A percentile compares a stretch with the other conserved stretches of the same genome.
phyloP scores from a whole-genome alignment of 2,797 vertebrate species.

The Anniella stebbinsi region DNA sequence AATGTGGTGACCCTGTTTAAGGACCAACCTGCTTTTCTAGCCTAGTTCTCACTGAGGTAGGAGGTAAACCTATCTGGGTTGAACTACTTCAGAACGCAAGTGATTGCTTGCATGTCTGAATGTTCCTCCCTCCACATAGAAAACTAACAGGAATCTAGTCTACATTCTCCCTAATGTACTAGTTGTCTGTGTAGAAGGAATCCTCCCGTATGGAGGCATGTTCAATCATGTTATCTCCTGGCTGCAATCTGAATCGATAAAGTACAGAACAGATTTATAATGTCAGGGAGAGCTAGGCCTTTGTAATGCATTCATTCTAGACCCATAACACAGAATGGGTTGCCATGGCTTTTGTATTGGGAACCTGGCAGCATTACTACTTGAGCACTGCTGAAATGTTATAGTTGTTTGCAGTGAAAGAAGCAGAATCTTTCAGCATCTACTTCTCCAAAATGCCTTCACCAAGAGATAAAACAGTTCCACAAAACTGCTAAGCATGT shows the following conservation, averaged over 20 bases:
- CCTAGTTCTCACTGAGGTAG: neutral
- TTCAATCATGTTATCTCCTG: neutral
- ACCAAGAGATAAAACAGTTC: neutral
- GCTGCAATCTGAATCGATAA: neutral
- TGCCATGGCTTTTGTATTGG: neutral
- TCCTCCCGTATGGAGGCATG: neutral
- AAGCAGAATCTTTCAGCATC: neutral
- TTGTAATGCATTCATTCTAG: neutral
- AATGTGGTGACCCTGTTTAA: neutral
- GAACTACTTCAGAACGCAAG: neutral
- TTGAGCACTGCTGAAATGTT: neutral
- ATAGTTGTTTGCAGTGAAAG: neutral
- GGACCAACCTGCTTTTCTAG: neutral
- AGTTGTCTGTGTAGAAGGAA: neutral
- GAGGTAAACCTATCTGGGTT: neutral
- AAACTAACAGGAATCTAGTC: neutral
- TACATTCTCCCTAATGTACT: neutral
- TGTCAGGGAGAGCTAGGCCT: neutral
- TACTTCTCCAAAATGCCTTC: neutral
- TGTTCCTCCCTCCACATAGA: neutral
- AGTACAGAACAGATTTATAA: neutral
- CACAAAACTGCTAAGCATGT: neutral
- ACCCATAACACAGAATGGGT: neutral
- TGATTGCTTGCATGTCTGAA: neutral
- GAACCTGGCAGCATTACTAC: neutral